Percentiles rank a stretch among this genome's conserved stretches.
phyloP scores from a whole-genome alignment of 1,140 invertebrate species.

The Metaphire vulgaris region DNA sequence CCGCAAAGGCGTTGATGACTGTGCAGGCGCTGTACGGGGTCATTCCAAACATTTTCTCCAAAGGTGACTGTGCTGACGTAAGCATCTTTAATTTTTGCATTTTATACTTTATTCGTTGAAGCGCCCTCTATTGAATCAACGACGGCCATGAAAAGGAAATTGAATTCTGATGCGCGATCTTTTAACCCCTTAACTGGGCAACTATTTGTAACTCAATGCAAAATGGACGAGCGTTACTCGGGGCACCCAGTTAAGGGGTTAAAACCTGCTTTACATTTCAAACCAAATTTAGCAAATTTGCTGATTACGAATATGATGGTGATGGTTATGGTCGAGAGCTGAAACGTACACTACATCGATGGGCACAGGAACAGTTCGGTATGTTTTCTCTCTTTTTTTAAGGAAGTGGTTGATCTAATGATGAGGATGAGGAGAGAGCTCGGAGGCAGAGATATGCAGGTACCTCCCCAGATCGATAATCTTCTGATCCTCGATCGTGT shows the following conservation, averaged over 20 bases:
- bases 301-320: neutral
- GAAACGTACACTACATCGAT: too few relatives aligned
- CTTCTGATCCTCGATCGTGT: constrained; percentile 79
- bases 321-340: too few relatives aligned
- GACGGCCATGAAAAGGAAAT: too few relatives aligned
- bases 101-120: neutral
- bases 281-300: too few relatives aligned
- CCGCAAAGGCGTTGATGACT: constrained; percentile 76
- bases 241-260: too few relatives aligned
- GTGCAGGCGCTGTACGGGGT: constrained; percentile 82
- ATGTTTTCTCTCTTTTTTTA: too few relatives aligned
- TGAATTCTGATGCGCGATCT: too few relatives aligned
- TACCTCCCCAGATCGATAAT: constrained; percentile 70
- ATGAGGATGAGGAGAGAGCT: constrained; percentile 68
- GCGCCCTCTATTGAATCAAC: neutral
- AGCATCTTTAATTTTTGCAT: constrained; percentile 14
- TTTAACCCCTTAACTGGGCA: too few relatives aligned
- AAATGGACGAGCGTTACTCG: too few relatives aligned
- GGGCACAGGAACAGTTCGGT: too few relatives aligned
- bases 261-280: too few relatives aligned
- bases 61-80: constrained; percentile 73
- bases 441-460: constrained; percentile 49
- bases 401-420: constrained; percentile 79
- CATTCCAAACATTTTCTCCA: constrained; percentile 80
- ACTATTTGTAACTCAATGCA: too few relatives aligned